Evolutionary conservation across 2,113 vertebrate genomes (phyloP), one percentile per base, ranked within the genome.

Genomic region (Grantiella picta): DNA sequence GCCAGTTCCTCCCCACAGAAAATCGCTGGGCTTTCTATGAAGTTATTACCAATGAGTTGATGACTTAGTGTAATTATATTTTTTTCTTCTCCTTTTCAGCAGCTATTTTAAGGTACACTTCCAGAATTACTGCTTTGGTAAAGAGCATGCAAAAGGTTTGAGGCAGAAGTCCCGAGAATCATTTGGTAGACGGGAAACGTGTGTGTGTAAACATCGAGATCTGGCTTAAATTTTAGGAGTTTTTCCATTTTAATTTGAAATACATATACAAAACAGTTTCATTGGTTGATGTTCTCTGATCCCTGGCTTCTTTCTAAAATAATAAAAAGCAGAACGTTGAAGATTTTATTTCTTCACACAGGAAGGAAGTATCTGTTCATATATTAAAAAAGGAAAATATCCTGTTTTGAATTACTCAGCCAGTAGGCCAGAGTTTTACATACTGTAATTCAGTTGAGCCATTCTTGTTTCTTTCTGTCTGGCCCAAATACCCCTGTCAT

Each of bases 231-330:
- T 97, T 84, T 90, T 84, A 82, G 60, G 42, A 27, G 73, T 80
- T 90, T 90, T 86, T 82, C 71, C 16, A 33, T 90, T 95, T 92
- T 75, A 91, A 86, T 93, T 96, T 91, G 61, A 89, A 95, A 96
- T 91, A 88, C 38, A 84, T 89, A 93, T 81, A 93, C 47, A 88
- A 93, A 88, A 60, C 68, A 78, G 65, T 81, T 76, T 83, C 83
- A 94, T 94, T 94, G 92, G 69, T 29, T 96, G 86, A 77, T 91
- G 56, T 86, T 82, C 54, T 94, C 72, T 94, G 95, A 95, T 95
- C 61, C 61, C 90, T 91, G 87, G 35, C 73, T 96, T 95, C 72
- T 96, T 95, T 95, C 91, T 90, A 84, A 86, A 95, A 89, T 96
- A 95, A 94, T 96, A 92, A 86, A 86, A 94, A 95, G 64, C 94